Base-by-base conservation (phyloP, 2,888 invertebrate species). In the Dyspetes luteomarginatus region DNA sequence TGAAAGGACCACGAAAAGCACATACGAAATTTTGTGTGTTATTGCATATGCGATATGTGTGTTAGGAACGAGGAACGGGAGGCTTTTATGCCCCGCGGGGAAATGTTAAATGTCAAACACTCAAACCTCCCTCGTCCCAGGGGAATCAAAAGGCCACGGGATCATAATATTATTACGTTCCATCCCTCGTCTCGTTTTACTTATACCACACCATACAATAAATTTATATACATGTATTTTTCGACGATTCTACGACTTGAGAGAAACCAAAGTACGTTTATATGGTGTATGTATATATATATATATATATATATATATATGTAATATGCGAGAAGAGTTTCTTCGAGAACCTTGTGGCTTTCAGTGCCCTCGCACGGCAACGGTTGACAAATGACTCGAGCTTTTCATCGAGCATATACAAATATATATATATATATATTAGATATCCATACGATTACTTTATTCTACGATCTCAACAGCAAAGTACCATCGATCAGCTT, bases 101-200 rank as follows among this genome's bases (percentile, higher is more conserved):
- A 88, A 87, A 89, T 87, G 90, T 87, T 90, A 90, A 91, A 91
- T 91, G 90, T 91, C 91, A 91, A 90, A 89, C 88, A 88, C 88
- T 85, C 85, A 85, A 85, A 81, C 85, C 85, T 83, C 84, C 84
- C 75, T 75, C 82, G 77, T 83, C 86, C 89, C 87, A 89, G 22
- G 90, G 86, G 91, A 88, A 78, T 77, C 85, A 85, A 89, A 89
- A 89, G 87, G 90, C 88, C 89, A 88, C 84, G 87, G 82, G 88
- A 86, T 89, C 87, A 81, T 90, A 89, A 90, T 91, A 89, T 88
- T 88, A 90, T 91, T 91, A 90, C 86, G 85, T 85, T 87, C 83
- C 86, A 85, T 87, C 84, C 82, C 85, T 85, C 84, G 81, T 67
- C 75, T 68, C 79, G 77, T 84, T 65, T 65, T 84, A 73, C 83